Conservation (phyloP, 2,888 invertebrate species). For the Drepana falcataria region DNA sequence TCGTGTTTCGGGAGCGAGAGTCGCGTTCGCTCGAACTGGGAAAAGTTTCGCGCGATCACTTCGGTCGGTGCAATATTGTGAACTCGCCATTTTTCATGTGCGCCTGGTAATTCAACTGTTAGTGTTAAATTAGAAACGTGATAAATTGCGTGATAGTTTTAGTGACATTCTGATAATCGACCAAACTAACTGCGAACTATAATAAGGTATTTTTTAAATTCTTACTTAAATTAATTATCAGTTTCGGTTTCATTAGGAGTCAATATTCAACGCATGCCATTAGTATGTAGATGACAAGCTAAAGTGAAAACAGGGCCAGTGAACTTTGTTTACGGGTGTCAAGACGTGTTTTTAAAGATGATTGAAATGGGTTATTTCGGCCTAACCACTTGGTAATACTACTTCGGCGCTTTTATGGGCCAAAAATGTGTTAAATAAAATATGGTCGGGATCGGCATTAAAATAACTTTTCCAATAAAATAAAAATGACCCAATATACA, state of each 20-base stretch:
- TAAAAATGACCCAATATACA: too few species aligned
- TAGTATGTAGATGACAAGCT: too few species aligned
- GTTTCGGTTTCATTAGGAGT: too few species aligned
- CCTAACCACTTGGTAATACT: not conserved
- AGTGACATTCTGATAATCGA: not conserved
- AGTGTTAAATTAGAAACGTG: not conserved
- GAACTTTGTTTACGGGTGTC: conserved; percentile 8
- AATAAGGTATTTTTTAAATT: not conserved
- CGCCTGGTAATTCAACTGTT: not conserved
- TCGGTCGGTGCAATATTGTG: not conserved
- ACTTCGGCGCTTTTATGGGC: not conserved
- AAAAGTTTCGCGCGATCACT: conserved; percentile 30
- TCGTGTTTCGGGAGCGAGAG: conserved; percentile 39
- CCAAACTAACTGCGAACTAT: not conserved
- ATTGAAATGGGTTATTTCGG: conserved; percentile 9
- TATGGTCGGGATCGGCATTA: too few species aligned
- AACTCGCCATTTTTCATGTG: not conserved
- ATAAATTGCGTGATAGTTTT: not conserved
- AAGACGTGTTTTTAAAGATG: conserved; percentile 16
- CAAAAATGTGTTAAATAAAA: too few species aligned
- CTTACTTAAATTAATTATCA: not conserved
- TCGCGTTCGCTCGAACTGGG: conserved; percentile 28
- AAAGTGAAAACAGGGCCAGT: too few species aligned
- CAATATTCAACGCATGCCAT: too few species aligned
- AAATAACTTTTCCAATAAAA: too few species aligned